Evolutionary conservation across 2,113 vertebrate genomes (phyloP).

Genomic region (Malaclemys terrapin): DNA sequence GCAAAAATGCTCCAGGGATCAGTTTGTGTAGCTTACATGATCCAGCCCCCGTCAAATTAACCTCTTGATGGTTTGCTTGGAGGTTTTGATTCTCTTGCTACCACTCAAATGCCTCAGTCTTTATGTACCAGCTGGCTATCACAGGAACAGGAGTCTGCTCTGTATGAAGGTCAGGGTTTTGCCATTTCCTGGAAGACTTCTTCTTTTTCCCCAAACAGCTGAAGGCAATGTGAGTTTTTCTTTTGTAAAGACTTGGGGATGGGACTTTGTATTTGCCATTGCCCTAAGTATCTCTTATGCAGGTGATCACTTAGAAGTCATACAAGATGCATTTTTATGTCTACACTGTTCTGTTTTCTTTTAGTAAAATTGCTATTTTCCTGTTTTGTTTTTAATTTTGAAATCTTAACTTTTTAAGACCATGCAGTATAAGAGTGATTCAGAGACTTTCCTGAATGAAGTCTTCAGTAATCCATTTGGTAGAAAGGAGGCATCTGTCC

Average conservation of each 20-base stretch:
- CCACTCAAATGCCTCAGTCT: background rate
- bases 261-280: background rate
- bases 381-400: background rate
- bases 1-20: background rate
- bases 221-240: background rate
- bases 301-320: fast-evolving
- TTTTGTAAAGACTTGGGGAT: background rate
- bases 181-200: background rate
- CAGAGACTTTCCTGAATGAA: slow-evolving; percentile 13
- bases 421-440: background rate
- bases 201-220: background rate
- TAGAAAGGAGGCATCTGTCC: background rate
- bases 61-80: background rate
- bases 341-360: background rate
- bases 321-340: background rate
- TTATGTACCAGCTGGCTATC: background rate
- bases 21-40: slow-evolving; percentile 29
- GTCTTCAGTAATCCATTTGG: slow-evolving; percentile 20
- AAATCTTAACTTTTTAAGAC: background rate
- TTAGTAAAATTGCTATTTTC: background rate
- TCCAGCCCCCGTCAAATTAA: background rate
- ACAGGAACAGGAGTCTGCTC: background rate
- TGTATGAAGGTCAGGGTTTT: background rate
- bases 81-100: slow-evolving; percentile 1
- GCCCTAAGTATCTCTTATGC: background rate